A percentile compares a stretch with the other conserved stretches of the same genome.
phyloP scores from a whole-genome alignment of 2,113 vertebrate genomes.

The Sitta europaea region DNA sequence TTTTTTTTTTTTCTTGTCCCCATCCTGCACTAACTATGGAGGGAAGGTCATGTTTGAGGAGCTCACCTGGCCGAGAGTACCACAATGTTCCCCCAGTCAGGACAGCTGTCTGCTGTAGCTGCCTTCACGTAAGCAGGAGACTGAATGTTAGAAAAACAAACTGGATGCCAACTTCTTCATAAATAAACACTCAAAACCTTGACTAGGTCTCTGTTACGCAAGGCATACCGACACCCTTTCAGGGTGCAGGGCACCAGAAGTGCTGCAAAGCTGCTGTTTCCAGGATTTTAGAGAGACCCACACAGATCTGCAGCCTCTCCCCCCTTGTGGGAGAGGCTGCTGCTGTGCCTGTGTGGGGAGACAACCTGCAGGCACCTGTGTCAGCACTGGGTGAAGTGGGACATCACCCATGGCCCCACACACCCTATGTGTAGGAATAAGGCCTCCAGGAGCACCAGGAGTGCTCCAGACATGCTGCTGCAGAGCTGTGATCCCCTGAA shows the following conservation, averaged over 20 bases:
- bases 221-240: not conserved
- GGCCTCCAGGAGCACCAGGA: not conserved
- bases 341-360: not conserved
- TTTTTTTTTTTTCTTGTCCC: not conserved
- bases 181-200: not conserved
- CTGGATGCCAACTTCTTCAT: not conserved
- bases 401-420: not conserved
- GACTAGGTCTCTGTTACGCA: not conserved
- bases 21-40: not conserved
- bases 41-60: not conserved
- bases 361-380: not conserved
- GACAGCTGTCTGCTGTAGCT: not conserved
- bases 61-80: not conserved
- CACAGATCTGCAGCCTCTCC: rapidly evolving
- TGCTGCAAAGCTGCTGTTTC: not conserved
- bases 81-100: rapidly evolving
- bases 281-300: not conserved
- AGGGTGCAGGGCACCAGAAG: not conserved
- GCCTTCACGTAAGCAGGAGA: not conserved
- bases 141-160: not conserved
- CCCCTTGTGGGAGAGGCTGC: not conserved
- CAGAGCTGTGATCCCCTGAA: not conserved
- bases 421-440: not conserved
- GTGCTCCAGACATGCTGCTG: not conserved
- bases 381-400: not conserved